Conservation (phyloP, 2,888 invertebrate species). For the Trissolcus brochymenae region DNA sequence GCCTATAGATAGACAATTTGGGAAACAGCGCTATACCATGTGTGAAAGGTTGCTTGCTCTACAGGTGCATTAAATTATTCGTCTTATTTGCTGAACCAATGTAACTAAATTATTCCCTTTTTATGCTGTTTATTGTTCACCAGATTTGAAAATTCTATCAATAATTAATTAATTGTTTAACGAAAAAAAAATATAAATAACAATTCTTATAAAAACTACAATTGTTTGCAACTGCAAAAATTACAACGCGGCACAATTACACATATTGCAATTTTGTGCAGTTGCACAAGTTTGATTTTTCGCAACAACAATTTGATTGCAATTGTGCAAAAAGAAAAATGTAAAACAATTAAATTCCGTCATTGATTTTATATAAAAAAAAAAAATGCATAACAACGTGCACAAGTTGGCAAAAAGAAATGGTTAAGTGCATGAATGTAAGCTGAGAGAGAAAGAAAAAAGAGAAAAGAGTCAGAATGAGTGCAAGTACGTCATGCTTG, state of each 20-base stretch:
- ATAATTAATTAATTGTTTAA: background rate
- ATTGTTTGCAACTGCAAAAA: background rate
- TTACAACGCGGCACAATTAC: no score
- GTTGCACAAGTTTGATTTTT: background rate
- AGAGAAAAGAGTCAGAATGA: conserved; percentile 32
- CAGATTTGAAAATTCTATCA: background rate
- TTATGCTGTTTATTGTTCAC: conserved; percentile 14
- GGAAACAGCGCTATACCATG: conserved; percentile 17
- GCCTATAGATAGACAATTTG: conserved; percentile 40
- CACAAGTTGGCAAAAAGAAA: conserved; percentile 6
- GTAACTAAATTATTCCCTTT: conserved; percentile 9
- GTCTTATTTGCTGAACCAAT: conserved; percentile 21
- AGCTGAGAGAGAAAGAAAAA: conserved; percentile 10
- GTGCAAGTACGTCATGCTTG: conserved; percentile 30
- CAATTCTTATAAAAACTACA: background rate
- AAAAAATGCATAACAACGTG: no score
- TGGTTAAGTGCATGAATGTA: conserved; percentile 22
- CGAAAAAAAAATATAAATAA: background rate
- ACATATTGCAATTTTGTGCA: background rate
- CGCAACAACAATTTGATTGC: no score
- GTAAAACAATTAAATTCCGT: no score
- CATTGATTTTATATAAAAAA: no score
- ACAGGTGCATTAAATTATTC: conserved; percentile 38
- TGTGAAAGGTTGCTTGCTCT: conserved; percentile 36
- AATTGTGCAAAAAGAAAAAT: no score